Evolutionary conservation across 2,113 vertebrate genomes (phyloP), one percentile per base, ranked within the genome.

Genomic region (Oncorhynchus keta): DNA sequence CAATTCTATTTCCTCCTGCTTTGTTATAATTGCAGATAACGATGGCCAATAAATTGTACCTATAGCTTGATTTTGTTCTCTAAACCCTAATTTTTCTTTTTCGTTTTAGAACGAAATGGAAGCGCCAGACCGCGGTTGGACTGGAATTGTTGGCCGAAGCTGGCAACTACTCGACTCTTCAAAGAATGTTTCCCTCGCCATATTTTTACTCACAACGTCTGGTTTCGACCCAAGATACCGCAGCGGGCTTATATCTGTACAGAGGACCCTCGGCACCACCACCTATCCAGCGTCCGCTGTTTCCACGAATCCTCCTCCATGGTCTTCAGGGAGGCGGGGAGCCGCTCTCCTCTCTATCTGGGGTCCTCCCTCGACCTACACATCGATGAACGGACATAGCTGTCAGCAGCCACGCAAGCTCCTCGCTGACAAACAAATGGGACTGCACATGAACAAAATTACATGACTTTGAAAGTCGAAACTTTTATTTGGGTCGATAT

Each of bases 31-130:
- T 1, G 14, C 4, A 30, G 64, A 66, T 20, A 30, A 66, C 5
- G 6, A 22, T 32, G 65, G 28, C 11, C 61, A n/a, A n/a, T 64
- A 64, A 22, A 64, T 22, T 64, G n/a, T 64, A 24, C 61, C 8
- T 39, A 39, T 45, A 11, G 20, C 22, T 26, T 55, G 5, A 26
- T 64, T 55, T 18, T 18, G 3, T 16, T 16, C 51, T 18, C 51
- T 30, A 11, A 67, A 67, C 26, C 65, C 3, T 32, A 2, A 11
- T 13, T 24, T 61, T 72, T 11, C 70, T 49, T 14, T 26, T 35
- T 48, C 18, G 84, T 68, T 2, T 79, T 88, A 98, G 97, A 90
- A 98, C 97, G 16, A 97, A 98, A 85, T 98, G 97, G 97, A 98
- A 98, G 86, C 90, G 96, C 66, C 97, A 97, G 92, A 95, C 96